Conservation (phyloP, 1,140 invertebrate genomes). For the Dreissena rostriformis region DNA sequence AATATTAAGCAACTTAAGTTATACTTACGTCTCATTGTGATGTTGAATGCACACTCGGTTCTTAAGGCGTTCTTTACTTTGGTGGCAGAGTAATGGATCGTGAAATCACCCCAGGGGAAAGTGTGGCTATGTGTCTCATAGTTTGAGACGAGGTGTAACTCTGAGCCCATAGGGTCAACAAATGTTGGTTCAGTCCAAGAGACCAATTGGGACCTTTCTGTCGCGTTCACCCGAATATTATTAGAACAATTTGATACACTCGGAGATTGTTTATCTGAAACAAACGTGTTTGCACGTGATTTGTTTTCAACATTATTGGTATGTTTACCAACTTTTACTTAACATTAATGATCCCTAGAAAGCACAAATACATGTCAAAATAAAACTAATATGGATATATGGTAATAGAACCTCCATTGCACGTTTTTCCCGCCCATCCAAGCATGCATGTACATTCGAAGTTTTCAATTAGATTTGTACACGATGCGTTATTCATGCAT, state of each 20-base stretch:
- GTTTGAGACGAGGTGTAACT: neutral
- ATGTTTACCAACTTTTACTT: too few species aligned
- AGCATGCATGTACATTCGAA: neutral
- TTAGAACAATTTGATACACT: neutral
- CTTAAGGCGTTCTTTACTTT: constrained; percentile 38
- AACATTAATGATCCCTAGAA: too few species aligned
- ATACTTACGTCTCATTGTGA: constrained; percentile 39
- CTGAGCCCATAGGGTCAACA: neutral
- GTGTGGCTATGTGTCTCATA: constrained; percentile 3
- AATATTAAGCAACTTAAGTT: neutral
- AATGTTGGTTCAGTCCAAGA: constrained; percentile 10
- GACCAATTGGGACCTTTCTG: neutral
- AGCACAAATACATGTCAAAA: too few species aligned
- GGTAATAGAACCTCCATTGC: neutral
- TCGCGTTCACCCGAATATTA: constrained; percentile 7
- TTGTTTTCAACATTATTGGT: too few species aligned
- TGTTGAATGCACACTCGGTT: constrained; percentile 37
- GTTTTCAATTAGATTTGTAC: constrained; percentile 2
- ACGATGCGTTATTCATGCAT: neutral
- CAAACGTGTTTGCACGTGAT: neutral
- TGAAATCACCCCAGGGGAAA: constrained; percentile 51
- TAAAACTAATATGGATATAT: too few species aligned
- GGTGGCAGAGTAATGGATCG: constrained; percentile 27
- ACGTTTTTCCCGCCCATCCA: constrained; percentile 12
- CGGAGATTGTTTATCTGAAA: constrained; percentile 21